Evolutionary conservation across 2,888 invertebrate species (phyloP), one percentile per base, ranked within the genome.

Genomic region (Agrochola macilenta): DNA sequence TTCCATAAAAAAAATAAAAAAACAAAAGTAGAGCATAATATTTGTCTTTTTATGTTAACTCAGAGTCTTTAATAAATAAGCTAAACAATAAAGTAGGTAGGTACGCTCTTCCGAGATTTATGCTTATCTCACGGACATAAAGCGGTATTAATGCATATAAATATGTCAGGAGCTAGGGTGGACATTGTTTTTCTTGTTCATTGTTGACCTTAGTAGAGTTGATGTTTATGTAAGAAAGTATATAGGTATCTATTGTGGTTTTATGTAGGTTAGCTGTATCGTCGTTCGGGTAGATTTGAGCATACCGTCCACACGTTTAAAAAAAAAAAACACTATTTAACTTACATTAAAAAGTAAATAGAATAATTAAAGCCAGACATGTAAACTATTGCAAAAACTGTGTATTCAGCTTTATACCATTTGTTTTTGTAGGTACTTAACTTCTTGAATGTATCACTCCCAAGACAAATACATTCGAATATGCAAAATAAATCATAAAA

Each of bases 111-210:
- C 93, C 81, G 86, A 90, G 94, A 95, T 95, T 95, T 95, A 95
- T 94, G 90, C 93, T 95, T 95, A 95, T 95, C 95, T 95, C 89
- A 84, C 88, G 81, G 85, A 91, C 90, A 94, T 95, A 95, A 95
- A 95, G 88, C 90, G 91, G 94, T 93, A 95, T 95, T 95, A 95
- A 95, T 94, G 93, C 94, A 93, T 94, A 95, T 95, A 95, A 95
- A 95, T 94, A 95, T 95, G 94, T 94, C 94, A 94, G 89, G 90
- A 92, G 92, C 69, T 80, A 82, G 79, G 79, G 87, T 79, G 81
- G 84, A 83, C 81, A 85, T 68, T 82, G 79, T 83, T 82, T 87
- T 74, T 60, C 66, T 83, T 65, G 68, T 64, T n/a, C n/a, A n/a
- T n/a, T 61, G 74, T 46, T 39, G 65, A 80, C 58, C 65, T 54